Conservation (phyloP, 2,113 vertebrate genomes). For the Leptobrachium leishanense region DNA sequence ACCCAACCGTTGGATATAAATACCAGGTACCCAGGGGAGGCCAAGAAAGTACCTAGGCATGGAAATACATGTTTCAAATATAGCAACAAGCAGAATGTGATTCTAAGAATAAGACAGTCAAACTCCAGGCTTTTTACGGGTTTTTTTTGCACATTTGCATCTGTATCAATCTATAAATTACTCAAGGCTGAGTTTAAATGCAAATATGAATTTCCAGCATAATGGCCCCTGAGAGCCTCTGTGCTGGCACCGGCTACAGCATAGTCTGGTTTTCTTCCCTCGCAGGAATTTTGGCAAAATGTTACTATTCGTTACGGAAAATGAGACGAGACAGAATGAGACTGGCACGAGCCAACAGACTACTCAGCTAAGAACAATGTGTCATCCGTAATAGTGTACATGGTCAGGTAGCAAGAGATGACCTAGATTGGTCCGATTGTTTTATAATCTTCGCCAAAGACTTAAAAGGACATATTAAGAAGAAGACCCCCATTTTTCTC, state of each 20-base stretch:
- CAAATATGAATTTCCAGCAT: not conserved
- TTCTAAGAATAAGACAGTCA: not conserved
- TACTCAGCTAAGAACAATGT: too few relatives aligned
- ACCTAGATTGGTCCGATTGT: too few relatives aligned
- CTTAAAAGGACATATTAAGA: too few relatives aligned
- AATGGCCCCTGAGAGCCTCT: not conserved
- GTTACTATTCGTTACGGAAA: too few relatives aligned
- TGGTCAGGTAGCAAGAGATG: too few relatives aligned
- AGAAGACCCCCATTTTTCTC: too few relatives aligned
- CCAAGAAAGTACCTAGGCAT: not conserved
- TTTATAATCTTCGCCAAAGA: too few relatives aligned
- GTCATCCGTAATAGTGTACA: too few relatives aligned
- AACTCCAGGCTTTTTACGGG: not conserved
- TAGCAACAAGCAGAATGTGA: not conserved
- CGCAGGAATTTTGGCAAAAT: too few relatives aligned
- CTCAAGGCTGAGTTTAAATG: not conserved
- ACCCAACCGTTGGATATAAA: not conserved
- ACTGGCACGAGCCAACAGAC: too few relatives aligned
- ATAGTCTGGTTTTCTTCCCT: not conserved
- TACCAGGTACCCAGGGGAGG: not conserved
- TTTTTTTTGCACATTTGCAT: not conserved
- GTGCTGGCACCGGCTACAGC: not conserved
- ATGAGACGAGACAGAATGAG: too few relatives aligned
- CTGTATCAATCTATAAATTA: not conserved
- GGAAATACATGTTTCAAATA: not conserved